Conservation (phyloP, 37 sponge, comb jelly and placozoan species). For the Chondrilla cf. caribensis region DNA sequence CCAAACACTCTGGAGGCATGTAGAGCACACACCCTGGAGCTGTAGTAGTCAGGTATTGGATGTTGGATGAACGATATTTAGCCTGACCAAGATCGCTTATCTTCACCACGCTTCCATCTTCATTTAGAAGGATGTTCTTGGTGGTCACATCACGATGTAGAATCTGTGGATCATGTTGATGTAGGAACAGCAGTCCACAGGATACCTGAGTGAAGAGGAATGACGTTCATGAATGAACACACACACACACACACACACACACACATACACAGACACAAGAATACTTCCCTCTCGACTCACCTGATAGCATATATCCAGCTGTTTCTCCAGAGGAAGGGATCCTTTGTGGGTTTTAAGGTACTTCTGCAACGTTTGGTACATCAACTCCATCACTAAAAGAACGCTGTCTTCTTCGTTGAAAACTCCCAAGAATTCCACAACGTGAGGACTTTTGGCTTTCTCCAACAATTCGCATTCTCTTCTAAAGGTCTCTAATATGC, state of each 20-base stretch:
- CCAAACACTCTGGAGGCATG: slow-evolving; percentile 25
- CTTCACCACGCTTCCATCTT: not conserved
- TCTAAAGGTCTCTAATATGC: too few species aligned
- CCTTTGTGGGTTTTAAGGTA: too few species aligned
- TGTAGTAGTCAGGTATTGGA: slow-evolving; percentile 3
- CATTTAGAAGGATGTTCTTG: slow-evolving; percentile 13
- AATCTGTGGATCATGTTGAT: slow-evolving; percentile 8
- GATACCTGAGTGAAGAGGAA: not conserved
- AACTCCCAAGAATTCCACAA: too few species aligned
- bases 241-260: too few species aligned
- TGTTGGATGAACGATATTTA: not conserved
- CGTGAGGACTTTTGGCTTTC: too few species aligned
- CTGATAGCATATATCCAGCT: too few species aligned
- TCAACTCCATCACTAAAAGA: too few species aligned
- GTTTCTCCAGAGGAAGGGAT: not conserved
- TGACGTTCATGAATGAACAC: too few species aligned
- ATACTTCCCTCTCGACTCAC: not conserved
- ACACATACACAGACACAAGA: too few species aligned
- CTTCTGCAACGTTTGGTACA: too few species aligned
- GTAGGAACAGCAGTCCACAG: slow-evolving; percentile 1
- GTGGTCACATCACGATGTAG: not conserved
- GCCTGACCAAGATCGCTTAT: slow-evolving; percentile 13
- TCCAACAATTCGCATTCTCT: too few species aligned
- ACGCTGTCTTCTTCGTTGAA: too few species aligned
- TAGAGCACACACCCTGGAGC: slow-evolving; percentile 15